phyloP scores from a whole-genome alignment of 2,888 invertebrate species.

The Limnephilus auricula region DNA sequence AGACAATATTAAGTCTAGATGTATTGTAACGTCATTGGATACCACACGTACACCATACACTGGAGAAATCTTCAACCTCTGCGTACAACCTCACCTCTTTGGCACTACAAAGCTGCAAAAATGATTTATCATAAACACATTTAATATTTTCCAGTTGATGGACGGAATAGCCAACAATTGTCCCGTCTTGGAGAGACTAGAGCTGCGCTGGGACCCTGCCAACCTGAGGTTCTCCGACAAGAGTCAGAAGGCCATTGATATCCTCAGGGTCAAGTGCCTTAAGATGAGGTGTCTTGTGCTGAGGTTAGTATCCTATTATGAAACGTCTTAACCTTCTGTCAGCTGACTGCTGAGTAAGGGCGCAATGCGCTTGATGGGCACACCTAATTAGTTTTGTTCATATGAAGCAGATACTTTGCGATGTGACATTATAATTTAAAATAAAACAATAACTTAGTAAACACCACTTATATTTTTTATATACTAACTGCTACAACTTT shows the following conservation, averaged over 20 bases:
- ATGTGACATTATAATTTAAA: no score
- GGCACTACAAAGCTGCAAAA: neutral
- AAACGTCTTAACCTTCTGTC: neutral
- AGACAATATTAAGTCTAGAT: no score
- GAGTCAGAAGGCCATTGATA: conserved; percentile 99
- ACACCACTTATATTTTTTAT: no score
- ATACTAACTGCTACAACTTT: no score
- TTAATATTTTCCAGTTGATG: conserved; percentile 84
- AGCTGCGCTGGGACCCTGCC: conserved; percentile 98
- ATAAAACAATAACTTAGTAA: no score
- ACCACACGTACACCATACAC: no score
- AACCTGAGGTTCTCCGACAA: conserved; percentile 99
- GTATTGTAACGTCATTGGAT: no score
- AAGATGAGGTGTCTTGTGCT: conserved; percentile 95
- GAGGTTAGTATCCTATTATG: conserved; percentile 78
- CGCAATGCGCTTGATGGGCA: no score
- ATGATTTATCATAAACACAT: neutral
- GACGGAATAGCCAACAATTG: conserved; percentile 97
- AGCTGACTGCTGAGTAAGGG: no score
- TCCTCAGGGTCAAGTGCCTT: conserved; percentile 95
- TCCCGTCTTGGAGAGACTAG: conserved; percentile 91
- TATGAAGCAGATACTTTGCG: no score
- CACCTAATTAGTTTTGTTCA: no score
- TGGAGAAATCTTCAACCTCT: neutral
- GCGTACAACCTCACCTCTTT: neutral